phyloP scores from a whole-genome alignment of 1,140 invertebrate species.

The Orchesella cincta region DNA sequence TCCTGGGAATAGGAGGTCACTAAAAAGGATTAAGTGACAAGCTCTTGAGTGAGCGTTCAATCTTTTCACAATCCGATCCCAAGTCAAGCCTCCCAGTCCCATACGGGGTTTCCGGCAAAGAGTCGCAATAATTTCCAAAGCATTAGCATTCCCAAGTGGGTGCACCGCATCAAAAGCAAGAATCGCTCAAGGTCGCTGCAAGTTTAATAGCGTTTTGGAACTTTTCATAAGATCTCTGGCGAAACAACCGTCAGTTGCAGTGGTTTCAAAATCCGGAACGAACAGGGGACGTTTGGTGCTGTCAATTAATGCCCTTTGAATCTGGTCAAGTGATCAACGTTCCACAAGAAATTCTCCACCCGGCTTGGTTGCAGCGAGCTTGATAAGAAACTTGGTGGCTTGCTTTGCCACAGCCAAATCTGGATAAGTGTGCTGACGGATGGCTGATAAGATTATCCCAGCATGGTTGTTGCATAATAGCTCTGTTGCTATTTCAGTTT shows the following conservation, averaged over 20 bases:
- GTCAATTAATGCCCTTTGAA: conserved; percentile 19
- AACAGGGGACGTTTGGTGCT: conserved; percentile 1
- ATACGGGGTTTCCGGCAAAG: conserved; percentile 40
- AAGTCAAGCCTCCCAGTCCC: conserved; percentile 41
- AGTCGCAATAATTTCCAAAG: conserved; percentile 46
- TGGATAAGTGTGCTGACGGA: conserved; percentile 37
- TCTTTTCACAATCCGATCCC: conserved; percentile 31
- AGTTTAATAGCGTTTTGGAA: conserved; percentile 29
- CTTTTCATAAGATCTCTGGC: conserved; percentile 27
- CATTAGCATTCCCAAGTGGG: conserved; percentile 44
- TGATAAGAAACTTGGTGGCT: conserved; percentile 36
- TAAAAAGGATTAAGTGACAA: conserved; percentile 42
- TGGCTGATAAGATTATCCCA: conserved; percentile 39
- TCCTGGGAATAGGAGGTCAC: conserved; percentile 41
- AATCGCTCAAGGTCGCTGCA: conserved; percentile 31
- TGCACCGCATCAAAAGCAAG: conserved; percentile 29
- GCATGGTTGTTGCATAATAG: conserved; percentile 34
- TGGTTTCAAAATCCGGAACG: conserved; percentile 45
- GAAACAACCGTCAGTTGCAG: conserved; percentile 34
- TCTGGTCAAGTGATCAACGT: conserved; percentile 34
- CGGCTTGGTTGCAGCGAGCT: not conserved
- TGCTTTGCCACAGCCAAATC: conserved; percentile 40
- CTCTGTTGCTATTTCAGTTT: not conserved
- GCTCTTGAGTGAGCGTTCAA: conserved; percentile 33
- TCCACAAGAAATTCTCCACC: conserved; percentile 41